Percentiles rank a stretch among this genome's conserved stretches.
Evolutionary conservation across 2,888 invertebrate species (phyloP).

Genomic region (Lasius fuliginosus): DNA sequence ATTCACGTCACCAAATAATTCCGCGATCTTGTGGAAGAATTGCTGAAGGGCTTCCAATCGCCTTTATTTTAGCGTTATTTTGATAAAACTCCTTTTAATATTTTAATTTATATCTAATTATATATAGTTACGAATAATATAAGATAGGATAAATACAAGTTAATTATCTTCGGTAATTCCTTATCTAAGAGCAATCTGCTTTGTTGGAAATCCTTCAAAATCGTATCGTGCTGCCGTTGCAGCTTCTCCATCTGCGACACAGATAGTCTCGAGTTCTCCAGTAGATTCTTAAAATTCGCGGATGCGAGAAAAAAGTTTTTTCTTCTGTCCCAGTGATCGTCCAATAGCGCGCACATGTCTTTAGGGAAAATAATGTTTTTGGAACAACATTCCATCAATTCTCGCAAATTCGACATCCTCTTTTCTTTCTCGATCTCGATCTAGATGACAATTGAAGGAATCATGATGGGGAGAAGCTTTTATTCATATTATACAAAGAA

Average conservation of each 20-base stretch:
- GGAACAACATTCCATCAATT: conserved; percentile 70
- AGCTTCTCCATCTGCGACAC: conserved; percentile 74
- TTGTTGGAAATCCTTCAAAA: conserved; percentile 72
- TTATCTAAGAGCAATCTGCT: conserved; percentile 70
- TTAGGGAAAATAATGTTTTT: conserved; percentile 65
- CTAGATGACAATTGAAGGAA: conserved; percentile 48
- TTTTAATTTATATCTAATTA: conserved; percentile 3
- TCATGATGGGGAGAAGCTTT: neutral
- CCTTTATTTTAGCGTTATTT: conserved; percentile 54
- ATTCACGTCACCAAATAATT: conserved; percentile 67
- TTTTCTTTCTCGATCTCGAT: conserved; percentile 63
- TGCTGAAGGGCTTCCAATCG: conserved; percentile 64
- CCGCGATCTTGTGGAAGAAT: conserved; percentile 65
- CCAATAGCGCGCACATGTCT: conserved; percentile 66
- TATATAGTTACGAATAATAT: neutral
- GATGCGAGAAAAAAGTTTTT: conserved; percentile 72
- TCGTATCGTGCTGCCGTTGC: conserved; percentile 71
- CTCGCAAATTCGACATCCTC: conserved; percentile 59
- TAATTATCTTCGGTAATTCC: conserved; percentile 74
- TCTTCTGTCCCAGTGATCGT: conserved; percentile 66
- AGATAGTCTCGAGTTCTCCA: conserved; percentile 70
- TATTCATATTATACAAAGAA: neutral
- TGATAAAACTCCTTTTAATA: neutral
- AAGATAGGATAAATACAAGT: conserved; percentile 62
- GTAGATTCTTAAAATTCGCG: conserved; percentile 74